Evolutionary conservation across 2,888 invertebrate genomes (phyloP).

Genomic region (Gymnosoma rotundatum): DNA sequence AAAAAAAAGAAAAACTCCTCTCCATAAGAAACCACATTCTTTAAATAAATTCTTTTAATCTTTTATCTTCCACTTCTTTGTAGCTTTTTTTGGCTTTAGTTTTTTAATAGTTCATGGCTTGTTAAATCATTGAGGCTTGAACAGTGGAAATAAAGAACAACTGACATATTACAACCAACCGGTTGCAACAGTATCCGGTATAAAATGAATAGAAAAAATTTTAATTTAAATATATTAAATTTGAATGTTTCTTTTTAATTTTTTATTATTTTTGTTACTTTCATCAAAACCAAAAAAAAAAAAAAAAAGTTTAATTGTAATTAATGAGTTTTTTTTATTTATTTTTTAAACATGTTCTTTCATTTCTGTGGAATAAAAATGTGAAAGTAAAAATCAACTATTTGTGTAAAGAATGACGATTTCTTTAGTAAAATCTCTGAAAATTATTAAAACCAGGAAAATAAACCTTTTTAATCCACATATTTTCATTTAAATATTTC

Average conservation of each 20-base stretch:
- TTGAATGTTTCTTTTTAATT: neutral
- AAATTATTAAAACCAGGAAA: too few relatives aligned
- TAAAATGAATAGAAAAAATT: neutral
- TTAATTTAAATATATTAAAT: neutral
- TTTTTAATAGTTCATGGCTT: constrained; percentile 15
- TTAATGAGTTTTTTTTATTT: too few relatives aligned
- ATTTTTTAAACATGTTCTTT: too few relatives aligned
- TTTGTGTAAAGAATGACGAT: too few relatives aligned
- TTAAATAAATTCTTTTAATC: constrained; percentile 25
- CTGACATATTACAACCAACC: constrained; percentile 33
- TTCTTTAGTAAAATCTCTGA: too few relatives aligned
- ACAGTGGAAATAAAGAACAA: constrained; percentile 3
- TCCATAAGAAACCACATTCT: constrained; percentile 40
- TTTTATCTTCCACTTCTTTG: neutral
- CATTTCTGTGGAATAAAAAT: too few relatives aligned
- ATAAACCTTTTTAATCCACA: too few relatives aligned
- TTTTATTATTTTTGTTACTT: neutral
- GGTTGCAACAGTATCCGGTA: constrained; percentile 46
- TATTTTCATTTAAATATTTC: too few relatives aligned
- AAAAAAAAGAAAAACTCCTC: constrained; percentile 19
- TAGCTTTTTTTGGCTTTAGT: constrained; percentile 23
- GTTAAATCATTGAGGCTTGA: constrained; percentile 39
- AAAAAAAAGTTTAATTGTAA: too few relatives aligned
- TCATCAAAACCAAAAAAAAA: too few relatives aligned
- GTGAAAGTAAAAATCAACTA: too few relatives aligned